Evolutionary conservation across 2,888 invertebrate species (phyloP), one percentile per base, ranked within the genome.

Genomic region (Calliopum simillimum): DNA sequence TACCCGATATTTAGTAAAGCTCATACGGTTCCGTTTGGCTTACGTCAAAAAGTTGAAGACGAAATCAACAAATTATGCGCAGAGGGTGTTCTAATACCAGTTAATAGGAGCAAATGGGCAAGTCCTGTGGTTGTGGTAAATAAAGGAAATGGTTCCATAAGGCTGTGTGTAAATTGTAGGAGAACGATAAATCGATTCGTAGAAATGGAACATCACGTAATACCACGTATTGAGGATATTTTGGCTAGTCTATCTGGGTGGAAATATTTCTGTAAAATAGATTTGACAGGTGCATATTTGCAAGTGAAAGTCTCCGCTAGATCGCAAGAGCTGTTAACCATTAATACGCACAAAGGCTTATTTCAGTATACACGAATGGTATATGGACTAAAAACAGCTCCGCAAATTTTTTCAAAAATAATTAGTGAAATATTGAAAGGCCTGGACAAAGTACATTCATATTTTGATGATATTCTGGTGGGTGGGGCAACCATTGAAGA

Each of bases 111-210:
- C 58, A 71, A 41, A 53, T 71, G 68, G 70, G 70, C 74, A 6
- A 71, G 72, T 62, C 72, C 73, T 4, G 11, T 74, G 14, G 71
- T 74, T 0, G 47, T 74, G 13, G 70, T 74, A 0, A 71, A 65
- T 63, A 73, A 74, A 55, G 21, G 47, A 8, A 68, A 72, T 55
- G 74, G 71, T 0, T 55, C 69, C 6, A 69, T 71, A 19, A 51
- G 68, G 12, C 47, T 72, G 13, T 71, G 72, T 41, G 69, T 74
- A 0, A 71, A 74, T 58, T 73, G 72, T 16, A 69, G 68, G 14
- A 44, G 53, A 6, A 74, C 72, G 2, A 56, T 74, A 8, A 71
- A 70, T 11, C 63, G 59, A 46, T 72, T 55, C 64, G 63, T 72
- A 23, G 63, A 55, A 13, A 72, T 58, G 19, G 71, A 73, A 47